Evolutionary conservation across 2,113 vertebrate genomes (phyloP).

Genomic region (Pollachius pollachius): DNA sequence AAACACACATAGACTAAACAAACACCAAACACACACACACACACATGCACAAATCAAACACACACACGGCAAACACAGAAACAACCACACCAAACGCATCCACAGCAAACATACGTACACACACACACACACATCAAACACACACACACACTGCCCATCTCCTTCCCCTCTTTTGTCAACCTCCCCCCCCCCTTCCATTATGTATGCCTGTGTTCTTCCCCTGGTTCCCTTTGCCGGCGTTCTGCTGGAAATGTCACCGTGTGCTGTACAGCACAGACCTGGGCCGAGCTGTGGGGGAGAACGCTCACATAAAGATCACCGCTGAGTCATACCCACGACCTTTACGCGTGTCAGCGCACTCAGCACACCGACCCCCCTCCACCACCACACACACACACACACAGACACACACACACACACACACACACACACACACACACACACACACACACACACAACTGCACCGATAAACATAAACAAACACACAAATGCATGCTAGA

Average conservation of each 20-base stretch:
- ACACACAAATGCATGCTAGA: background rate
- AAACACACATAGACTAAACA: no score
- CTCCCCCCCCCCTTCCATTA: constrained; percentile 45
- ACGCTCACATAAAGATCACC: constrained; percentile 66
- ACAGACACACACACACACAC: constrained; percentile 15
- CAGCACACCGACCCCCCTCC: constrained; percentile 35
- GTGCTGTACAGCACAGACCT: constrained; percentile 38
- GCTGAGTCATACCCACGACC: constrained; percentile 66
- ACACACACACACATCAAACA: background rate
- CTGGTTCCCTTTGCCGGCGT: constrained; percentile 50
- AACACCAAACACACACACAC: no score
- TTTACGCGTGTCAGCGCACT: constrained; percentile 62
- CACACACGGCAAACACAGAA: background rate
- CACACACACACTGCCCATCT: background rate
- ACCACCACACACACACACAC: constrained; percentile 16
- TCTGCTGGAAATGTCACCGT: constrained; percentile 65
- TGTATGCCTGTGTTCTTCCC: constrained; percentile 50
- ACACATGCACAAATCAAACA: background rate
- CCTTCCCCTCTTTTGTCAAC: constrained; percentile 16
- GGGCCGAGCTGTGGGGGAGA: constrained; percentile 52
- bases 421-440: constrained; percentile 7
- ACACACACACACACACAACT: constrained; percentile 8
- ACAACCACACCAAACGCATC: no score
- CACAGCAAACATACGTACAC: no score
- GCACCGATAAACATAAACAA: background rate